Base-by-base conservation (phyloP, 2,113 vertebrate species). In the Cryptotis parvus region DNA sequence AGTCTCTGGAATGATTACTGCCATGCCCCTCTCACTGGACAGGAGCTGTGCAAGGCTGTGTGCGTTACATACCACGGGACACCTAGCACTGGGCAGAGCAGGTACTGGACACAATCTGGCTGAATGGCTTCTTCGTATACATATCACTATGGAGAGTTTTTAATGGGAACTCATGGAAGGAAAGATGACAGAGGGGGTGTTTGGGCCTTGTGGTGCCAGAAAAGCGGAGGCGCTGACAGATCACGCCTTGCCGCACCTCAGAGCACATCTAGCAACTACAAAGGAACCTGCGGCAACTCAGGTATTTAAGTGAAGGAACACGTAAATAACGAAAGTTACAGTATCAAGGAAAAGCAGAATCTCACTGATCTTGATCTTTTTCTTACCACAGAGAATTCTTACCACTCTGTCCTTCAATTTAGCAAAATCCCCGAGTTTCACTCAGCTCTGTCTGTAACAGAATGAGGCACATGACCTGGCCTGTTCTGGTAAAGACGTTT, bases 311-410 rank as follows among this genome's bases (percentile, higher is more conserved):
- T 29, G 75, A 86, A 70, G 35, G 49, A 68, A 79, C 1, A 81
- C 37, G 3, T 63, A 24, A 89, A 84, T 65, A 49, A 92, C 77
- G 58, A 91, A 92, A 58, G 12, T 26, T 86, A 20, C n/a, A 73
- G 49, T 55, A 77, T 41, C 43, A 86, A 92, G 79, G 76, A 41
- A 82, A 92, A 96, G 43, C 10, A 93, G 18, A 85, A 35, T 93
- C 41, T n/a, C n/a, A n/a, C n/a, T 84, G 77, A 70, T 14, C 31
- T 79, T 81, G 10, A 4, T 93, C 63, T 5, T 39, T 33, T 15
- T 72, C 14, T 70, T 92, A n/a, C n/a, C 75, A 84, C 68, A 8
- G 37, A 84, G 63, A 94, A 93, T 84, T 84, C 55, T 68, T 72
- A 69, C 45, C 43, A 83, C 2, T 35, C 70, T 74, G 29, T 84